Base-by-base conservation (phyloP, 2,888 invertebrate genomes). In the Rotaria macrura region DNA sequence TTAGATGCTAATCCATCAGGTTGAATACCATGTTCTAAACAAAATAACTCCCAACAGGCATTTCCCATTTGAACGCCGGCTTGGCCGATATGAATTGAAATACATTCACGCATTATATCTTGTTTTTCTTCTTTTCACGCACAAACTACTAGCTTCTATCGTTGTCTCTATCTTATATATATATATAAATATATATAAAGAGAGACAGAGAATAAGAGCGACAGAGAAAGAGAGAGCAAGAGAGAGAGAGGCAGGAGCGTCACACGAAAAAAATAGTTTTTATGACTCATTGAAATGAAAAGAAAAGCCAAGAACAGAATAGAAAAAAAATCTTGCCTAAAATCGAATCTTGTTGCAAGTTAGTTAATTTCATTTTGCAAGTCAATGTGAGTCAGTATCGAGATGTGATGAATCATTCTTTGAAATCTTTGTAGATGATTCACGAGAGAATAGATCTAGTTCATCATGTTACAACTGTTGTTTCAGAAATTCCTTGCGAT, bases 41-140 rank as follows among this genome's bases (percentile, higher is more conserved):
- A 92, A 89, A 92, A 92, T 87, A 92, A 89, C 88, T 92, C 92
- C 92, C 92, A 92, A 89, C 92, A 92, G 86, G 92, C 92, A 89
- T 92, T 92, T 87, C 92, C 92, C 87, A 92, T 92, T 88, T 92
- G 92, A 79, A 91, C 91, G 57, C 92, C 74, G 52, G 92, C 92
- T 88, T 92, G 92, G 17, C 92, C 92, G 79, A 92, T 90, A 40
- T 86, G 86, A n/a, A 86, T 84, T 83, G 86, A 86, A 52, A 86
- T 74, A 74, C 74, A 74, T 74, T 74, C 74, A 9, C 74, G 74
- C 74, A 65, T 65, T 1, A 29, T 65, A 34, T n/a, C 9, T 65
- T 34, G 34, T n/a, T 29, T 65, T 65, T 65, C 5, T 29, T 14
- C 29, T 34, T 65, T 65, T 29, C 29, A 17, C 14, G 17, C 49